Evolutionary conservation across 2,888 invertebrate genomes (phyloP).

Genomic region (Pilophorus perplexus): DNA sequence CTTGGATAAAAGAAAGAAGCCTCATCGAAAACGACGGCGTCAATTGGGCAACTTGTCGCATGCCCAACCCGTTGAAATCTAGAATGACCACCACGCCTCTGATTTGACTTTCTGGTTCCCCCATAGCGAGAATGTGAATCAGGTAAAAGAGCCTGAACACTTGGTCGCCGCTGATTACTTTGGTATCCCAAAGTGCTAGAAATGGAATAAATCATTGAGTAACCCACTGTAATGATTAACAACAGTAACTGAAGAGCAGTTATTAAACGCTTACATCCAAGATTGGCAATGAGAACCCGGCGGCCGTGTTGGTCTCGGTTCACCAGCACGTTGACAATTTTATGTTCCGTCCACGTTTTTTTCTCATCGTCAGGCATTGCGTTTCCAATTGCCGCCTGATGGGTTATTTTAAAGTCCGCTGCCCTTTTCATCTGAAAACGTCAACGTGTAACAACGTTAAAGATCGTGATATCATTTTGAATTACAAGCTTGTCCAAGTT

Average conservation of each 20-base stretch:
- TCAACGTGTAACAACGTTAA: background rate
- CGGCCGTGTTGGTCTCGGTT: slow-evolving; percentile 73
- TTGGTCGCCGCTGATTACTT: slow-evolving; percentile 69
- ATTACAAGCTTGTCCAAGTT: no score
- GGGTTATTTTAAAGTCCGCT: slow-evolving; percentile 71
- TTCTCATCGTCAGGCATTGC: slow-evolving; percentile 67
- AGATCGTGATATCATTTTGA: background rate
- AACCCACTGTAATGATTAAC: no score
- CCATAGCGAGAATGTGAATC: slow-evolving; percentile 73
- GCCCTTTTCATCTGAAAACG: slow-evolving; percentile 68
- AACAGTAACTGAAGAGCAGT: no score
- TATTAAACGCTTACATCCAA: slow-evolving; percentile 61
- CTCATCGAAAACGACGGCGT: slow-evolving; percentile 73
- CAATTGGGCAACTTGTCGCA: slow-evolving; percentile 67
- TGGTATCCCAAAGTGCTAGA: slow-evolving; percentile 71
- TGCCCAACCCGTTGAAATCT: slow-evolving; percentile 75
- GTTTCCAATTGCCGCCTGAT: slow-evolving; percentile 63
- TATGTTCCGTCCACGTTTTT: slow-evolving; percentile 65
- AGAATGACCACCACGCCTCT: slow-evolving; percentile 76
- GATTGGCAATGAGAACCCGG: slow-evolving; percentile 69
- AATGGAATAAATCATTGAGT: slow-evolving; percentile 13
- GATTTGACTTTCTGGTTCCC: slow-evolving; percentile 71
- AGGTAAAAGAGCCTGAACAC: slow-evolving; percentile 76
- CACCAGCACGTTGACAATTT: slow-evolving; percentile 73
- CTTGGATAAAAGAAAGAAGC: slow-evolving; percentile 74